These are phyloP conservation scores for Pelusios castaneus DNA, from an alignment of 2,113 vertebrate genomes.

Conservation along the genomic window DNA sequence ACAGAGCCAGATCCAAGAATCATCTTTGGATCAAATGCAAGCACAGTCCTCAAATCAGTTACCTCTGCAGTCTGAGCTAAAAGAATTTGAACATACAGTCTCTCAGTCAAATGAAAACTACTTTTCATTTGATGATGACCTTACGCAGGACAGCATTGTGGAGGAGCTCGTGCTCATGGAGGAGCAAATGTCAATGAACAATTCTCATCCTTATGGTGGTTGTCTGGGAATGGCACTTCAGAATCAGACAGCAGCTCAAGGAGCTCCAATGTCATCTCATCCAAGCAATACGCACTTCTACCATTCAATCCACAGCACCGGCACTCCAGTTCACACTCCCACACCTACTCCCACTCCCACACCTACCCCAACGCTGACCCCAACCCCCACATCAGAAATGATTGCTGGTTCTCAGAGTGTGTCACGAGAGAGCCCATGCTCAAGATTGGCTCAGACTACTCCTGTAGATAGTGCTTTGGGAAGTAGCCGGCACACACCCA, in stretches of 20 bases:
- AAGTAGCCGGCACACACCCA: conserved; percentile 93
- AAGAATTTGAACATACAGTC: conserved; percentile 86
- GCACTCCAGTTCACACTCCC: conserved; percentile 89
- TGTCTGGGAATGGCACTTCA: conserved; percentile 86
- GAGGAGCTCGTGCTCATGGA: conserved; percentile 99
- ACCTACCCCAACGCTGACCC: conserved; percentile 89
- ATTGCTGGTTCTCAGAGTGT: conserved; percentile 85
- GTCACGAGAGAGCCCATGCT: conserved; percentile 92
- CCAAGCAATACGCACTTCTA: conserved; percentile 83
- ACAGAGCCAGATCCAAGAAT: conserved; percentile 84
- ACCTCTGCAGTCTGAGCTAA: conserved; percentile 84
- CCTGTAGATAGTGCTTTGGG: conserved; percentile 94
- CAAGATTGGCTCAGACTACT: conserved; percentile 87
- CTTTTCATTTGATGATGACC: conserved; percentile 95
- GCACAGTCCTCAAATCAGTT: conserved; percentile 84
- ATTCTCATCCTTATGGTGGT: conserved; percentile 81
- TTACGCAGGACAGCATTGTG: conserved; percentile 98
- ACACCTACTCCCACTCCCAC: conserved; percentile 84
- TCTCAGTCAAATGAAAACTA: conserved; percentile 90
- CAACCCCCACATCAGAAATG: conserved; percentile 92
- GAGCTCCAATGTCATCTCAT: conserved; percentile 79
- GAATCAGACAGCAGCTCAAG: conserved; percentile 77
- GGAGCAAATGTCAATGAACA: conserved; percentile 95
- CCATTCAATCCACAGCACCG: conserved; percentile 84
- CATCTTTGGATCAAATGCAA: conserved; percentile 79